These are phyloP conservation scores for Notothenia coriiceps DNA, from an alignment of 2,113 vertebrate species.

Conservation along the genomic window DNA sequence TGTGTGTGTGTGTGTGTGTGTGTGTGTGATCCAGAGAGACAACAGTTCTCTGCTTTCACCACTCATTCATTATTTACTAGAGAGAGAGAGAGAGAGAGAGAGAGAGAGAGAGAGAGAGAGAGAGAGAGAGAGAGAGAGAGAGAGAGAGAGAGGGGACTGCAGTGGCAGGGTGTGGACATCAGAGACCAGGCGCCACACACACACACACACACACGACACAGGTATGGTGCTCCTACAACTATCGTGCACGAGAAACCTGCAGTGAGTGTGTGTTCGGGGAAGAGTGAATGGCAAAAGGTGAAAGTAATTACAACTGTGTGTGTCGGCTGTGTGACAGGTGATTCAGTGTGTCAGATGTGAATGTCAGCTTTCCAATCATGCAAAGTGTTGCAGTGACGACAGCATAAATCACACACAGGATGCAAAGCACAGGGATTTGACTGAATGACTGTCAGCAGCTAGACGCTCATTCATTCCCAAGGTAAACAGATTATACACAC, in stretches of 20 bases:
- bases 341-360: slow-evolving; percentile 47
- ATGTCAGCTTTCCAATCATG: slow-evolving; percentile 61
- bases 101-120: not conserved
- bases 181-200: slow-evolving; percentile 19
- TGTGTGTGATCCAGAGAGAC: not conserved
- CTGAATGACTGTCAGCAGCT: not conserved
- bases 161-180: slow-evolving; percentile 71
- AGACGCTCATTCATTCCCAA: not conserved
- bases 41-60: slow-evolving; percentile 54
- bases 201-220: slow-evolving; percentile 1
- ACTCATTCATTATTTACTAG: slow-evolving; percentile 75
- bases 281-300: slow-evolving; percentile 5
- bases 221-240: not conserved
- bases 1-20: slow-evolving; percentile 21
- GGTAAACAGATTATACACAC: not conserved
- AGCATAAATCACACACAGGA: slow-evolving; percentile 50
- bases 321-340: slow-evolving; percentile 22
- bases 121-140: slow-evolving; percentile 13
- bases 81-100: slow-evolving; percentile 11
- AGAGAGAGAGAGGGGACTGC: slow-evolving; percentile 43
- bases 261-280: slow-evolving; percentile 2
- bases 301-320: slow-evolving; percentile 6
- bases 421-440: not conserved
- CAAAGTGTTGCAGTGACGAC: slow-evolving; percentile 43
- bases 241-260: not conserved